Percentiles rank a stretch among this genome's conserved stretches.
These are phyloP conservation scores for Plestiodon gilberti DNA, from an alignment of 2,113 vertebrate genomes.

Conservation along the genomic window DNA sequence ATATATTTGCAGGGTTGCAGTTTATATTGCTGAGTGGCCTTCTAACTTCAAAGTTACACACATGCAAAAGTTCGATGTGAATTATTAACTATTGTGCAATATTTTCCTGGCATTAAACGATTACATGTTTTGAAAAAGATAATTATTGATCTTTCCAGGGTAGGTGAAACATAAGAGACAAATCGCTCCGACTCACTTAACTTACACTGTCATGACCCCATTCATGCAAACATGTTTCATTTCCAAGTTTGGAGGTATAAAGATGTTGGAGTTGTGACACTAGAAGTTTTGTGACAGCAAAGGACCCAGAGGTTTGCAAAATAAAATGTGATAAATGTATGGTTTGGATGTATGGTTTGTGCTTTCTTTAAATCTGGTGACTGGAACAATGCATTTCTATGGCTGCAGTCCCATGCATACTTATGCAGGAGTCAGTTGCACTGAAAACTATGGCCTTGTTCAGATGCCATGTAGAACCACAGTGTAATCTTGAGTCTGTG, in stretches of 20 bases:
- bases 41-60: slow-evolving; percentile 46
- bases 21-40: slow-evolving; percentile 60
- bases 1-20: slow-evolving; percentile 61
- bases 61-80: slow-evolving; percentile 23
- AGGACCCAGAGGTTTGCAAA: neutral
- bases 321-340: neutral
- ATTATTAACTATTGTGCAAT: slow-evolving; percentile 4
- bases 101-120: neutral
- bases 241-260: neutral
- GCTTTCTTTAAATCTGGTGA: neutral
- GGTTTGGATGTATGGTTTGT: neutral
- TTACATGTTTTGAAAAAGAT: neutral
- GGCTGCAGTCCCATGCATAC: too few species aligned
- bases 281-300: neutral
- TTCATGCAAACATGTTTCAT: neutral
- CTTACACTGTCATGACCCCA: neutral
- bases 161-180: neutral
- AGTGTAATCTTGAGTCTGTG: too few species aligned
- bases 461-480: too few species aligned
- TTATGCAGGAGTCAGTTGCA: too few species aligned
- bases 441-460: too few species aligned
- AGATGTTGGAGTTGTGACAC: neutral
- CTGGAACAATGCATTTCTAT: neutral
- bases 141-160: neutral
- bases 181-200: too few species aligned